Base-by-base conservation (phyloP, 2,797 vertebrate species). In the Gymnodraco acuticeps region DNA sequence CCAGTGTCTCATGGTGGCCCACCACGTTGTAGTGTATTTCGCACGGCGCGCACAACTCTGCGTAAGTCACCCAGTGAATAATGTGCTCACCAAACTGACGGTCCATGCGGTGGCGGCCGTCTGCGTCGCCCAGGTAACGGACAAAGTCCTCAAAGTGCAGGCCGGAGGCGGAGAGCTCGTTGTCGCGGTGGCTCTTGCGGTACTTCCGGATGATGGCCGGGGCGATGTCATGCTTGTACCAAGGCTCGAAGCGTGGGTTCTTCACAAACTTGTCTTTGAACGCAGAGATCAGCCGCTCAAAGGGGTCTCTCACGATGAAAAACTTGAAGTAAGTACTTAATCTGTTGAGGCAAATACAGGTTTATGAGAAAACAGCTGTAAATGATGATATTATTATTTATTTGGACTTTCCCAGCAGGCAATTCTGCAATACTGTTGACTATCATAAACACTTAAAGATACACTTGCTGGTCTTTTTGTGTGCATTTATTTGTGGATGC, bases 181-280 rank as follows among this genome's bases (percentile, higher is more conserved):
- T 94, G 67, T 95, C 93, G 13, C 96, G 94, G 75, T 96, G 97
- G 75, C 93, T 94, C 88, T 89, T 96, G 67, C 97, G 94, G 70
- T 99, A 99, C 71, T 98, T 99, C 4, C 96, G 96, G 77, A 99
- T 97, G 83, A 99, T 99, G 87, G 95, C 95, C 0, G 98, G 98
- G 15, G 98, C 98, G 1, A 99, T 99, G 87, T 97, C 95, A 6
- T 98, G 97, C 86, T 97, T 96, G 92, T 99, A 99, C 98, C 98
- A 99, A 0, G 98, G 98, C 80, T 99, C 98, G 3, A 97, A 99
- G 23, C 98, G 97, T 3, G 98, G 98, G 76, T 99, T 99, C 82
- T 97, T 96, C 77, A 99, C 93, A 77, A 99, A 99, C 90, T 99
- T 99, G 92, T 99, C 98, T 88, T 99, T 99, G 93, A 98, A 99